A percentile compares a stretch with the other conserved stretches of the same genome.
Evolutionary conservation across 2,797 vertebrate species (phyloP).

Genomic region (Enteromius trimaculatus): DNA sequence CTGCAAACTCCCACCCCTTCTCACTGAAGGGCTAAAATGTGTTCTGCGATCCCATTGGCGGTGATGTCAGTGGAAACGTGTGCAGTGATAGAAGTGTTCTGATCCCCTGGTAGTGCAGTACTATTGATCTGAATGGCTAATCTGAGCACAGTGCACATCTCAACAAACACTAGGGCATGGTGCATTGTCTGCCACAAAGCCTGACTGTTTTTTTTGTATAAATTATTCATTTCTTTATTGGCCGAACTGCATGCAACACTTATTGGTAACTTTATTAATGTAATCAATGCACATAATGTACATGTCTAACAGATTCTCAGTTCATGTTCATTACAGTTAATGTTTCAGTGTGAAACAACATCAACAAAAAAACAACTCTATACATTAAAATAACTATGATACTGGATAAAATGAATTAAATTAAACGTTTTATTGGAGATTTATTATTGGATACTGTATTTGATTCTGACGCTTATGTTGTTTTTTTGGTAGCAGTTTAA

Average conservation of each 20-base stretch:
- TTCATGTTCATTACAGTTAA: neutral
- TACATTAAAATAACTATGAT: neutral
- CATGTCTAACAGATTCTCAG: neutral
- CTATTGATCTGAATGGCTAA: slow-evolving; percentile 48
- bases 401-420: too few relatives aligned
- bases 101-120: slow-evolving; percentile 42
- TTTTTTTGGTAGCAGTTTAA: neutral
- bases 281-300: neutral
- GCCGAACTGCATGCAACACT: neutral
- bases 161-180: slow-evolving; percentile 8
- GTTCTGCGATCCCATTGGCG: slow-evolving; percentile 14
- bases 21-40: slow-evolving; percentile 16
- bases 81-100: slow-evolving; percentile 26
- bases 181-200: slow-evolving; percentile 8
- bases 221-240: slow-evolving; percentile 30
- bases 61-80: slow-evolving; percentile 18
- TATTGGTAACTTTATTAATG: neutral
- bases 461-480: neutral
- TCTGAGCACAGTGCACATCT: slow-evolving; percentile 27
- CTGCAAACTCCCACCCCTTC: neutral
- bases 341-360: too few relatives aligned
- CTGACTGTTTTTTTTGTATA: slow-evolving; percentile 7
- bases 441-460: neutral
- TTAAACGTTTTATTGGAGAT: neutral
- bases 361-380: neutral